Base-by-base conservation (phyloP, 2,113 vertebrate species). In the Pelecanus crispus region DNA sequence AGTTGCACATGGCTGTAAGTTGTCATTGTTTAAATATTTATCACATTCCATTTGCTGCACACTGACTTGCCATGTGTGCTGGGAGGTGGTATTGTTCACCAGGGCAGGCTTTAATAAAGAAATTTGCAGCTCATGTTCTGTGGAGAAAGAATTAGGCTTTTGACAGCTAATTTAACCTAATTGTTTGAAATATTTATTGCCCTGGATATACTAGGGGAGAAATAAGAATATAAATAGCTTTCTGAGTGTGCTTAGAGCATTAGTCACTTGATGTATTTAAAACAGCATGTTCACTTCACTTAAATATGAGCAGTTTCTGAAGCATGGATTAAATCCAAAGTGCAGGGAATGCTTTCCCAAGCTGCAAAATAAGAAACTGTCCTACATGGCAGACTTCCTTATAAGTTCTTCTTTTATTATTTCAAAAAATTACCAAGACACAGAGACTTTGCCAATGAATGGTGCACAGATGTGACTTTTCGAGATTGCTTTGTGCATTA, bases 241-340 rank as follows among this genome's bases (percentile, higher is more conserved):
- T 84, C 77, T 52, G 45, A 80, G 84, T 91, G 4, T 94, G 84
- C 91, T 81, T 81, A 11, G 71, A 47, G 53, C n/a, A 17, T 85
- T 58, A 92, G 90, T 95, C 92, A 95, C 83, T 92, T 34, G 73
- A 38, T 77, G 53, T 62, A 81, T 87, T 94, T 90, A 70, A 91
- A 92, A 88, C 78, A 72, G 72, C 25, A 0, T 61, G 81, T 94
- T 94, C 86, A 40, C 71, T 80, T 72, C 4, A 65, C 45, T 82
- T 92, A 42, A 89, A 88, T 92, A 61, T 6, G 81, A 96, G 94
- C 73, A 77, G 67, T 95, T 97, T 92, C 73, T 91, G 66, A 68
- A 85, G 49, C 66, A 13, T 73, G 91, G 84, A 93, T 72, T 72
- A 58, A 85, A 61, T 85, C 91, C 88, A 94, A 49, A 75, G 28